Base-by-base conservation (phyloP, 2,113 vertebrate species). In the Leptobrachium ailaonicum region DNA sequence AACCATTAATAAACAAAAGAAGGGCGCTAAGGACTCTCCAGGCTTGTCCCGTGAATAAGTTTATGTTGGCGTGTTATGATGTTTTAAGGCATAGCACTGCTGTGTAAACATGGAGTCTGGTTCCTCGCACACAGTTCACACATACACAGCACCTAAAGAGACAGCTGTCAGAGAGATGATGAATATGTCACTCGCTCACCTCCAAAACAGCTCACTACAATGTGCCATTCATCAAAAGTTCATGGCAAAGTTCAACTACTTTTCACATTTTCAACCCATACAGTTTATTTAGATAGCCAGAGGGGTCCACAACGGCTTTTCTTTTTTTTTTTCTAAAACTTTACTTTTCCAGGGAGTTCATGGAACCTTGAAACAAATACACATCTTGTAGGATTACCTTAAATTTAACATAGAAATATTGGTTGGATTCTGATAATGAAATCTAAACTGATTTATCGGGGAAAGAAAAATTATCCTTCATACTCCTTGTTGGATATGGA, bases 71-170 rank as follows among this genome's bases (percentile, higher is more conserved):
- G 60, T 77, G 53, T 68, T 66, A 71, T 63, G 68, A 71, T 78
- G 68, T 71, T 71, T 78, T 78, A 78, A 41, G 76, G 67, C 58
- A 78, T 71, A 63, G 43, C 66, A 42, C 54, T 77, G n/a, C 68
- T 78, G 54, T 50, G 68, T 62, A 78, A 78, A 78, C 43, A 78
- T 47, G 40, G 68, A 71, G 41, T 42, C 20, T 60, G 56, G 41
- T 71, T 53, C 67, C 58, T 71, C 40, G 62, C 14, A 78, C 76
- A 71, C 56, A 60, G 68, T 78, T 78, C 76, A 78, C 76, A 78
- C 53, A 71, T 70, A 71, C 76, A 78, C 68, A 63, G 42, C 42
- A 78, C 54, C 63, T 69, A 54, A 69, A 70, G 20, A 64, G 76
- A 71, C 67, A 78, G 76, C 67, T 78, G 76, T 78, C 68, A 78